These are phyloP conservation scores for Astreopora myriophthalma DNA, from an alignment of 64 coral and sea anemone genomes.

Conservation along the genomic window DNA sequence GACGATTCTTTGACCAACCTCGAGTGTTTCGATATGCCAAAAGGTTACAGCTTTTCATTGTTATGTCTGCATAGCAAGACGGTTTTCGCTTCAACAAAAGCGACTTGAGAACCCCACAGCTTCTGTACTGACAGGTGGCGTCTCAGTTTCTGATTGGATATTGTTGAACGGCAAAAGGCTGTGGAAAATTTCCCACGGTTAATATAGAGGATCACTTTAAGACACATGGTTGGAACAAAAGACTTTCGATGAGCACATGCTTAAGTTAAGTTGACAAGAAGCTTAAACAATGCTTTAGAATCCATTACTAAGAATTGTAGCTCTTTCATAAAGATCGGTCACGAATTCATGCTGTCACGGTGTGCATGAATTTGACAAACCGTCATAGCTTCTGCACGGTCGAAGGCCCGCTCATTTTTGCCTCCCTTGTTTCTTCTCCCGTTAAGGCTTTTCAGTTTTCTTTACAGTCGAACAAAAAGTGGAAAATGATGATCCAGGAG, in stretches of 20 bases:
- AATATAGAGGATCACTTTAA: conserved; percentile 55
- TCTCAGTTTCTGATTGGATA: conserved; percentile 28
- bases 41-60: conserved; percentile 4
- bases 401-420: neutral
- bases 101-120: neutral
- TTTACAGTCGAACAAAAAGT: neutral
- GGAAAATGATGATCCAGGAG: neutral
- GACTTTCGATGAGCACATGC: neutral
- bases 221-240: conserved; percentile 69
- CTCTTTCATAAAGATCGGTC: neutral
- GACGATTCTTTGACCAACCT: neutral
- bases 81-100: neutral
- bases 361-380: neutral
- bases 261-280: conserved; percentile 15
- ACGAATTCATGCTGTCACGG: neutral
- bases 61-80: conserved; percentile 19
- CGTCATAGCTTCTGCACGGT: neutral
- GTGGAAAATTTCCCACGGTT: conserved; percentile 61
- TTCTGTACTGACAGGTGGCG: conserved; percentile 40
- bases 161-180: conserved; percentile 5
- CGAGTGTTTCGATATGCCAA: conserved; percentile 11
- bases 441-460: neutral
- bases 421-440: neutral
- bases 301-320: neutral
- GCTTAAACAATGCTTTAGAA: neutral